Evolutionary conservation across 2,888 invertebrate species (phyloP).

Genomic region (Polyommatus icarus): DNA sequence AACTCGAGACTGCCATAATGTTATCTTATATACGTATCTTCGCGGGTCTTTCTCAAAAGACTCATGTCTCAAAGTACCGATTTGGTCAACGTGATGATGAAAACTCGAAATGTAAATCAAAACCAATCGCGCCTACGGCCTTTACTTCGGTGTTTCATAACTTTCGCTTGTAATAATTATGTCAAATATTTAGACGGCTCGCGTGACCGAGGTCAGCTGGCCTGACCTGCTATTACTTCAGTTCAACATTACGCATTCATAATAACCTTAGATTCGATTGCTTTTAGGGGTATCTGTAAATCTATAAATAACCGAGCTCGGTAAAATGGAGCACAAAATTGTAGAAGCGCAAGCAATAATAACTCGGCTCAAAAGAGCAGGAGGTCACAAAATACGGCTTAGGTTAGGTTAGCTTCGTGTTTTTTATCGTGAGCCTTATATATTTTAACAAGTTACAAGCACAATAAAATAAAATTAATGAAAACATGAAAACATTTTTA

Average conservation of each 20-base stretch:
- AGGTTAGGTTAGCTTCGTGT: neutral
- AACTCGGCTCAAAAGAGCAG: neutral
- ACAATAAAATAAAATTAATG: neutral
- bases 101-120: neutral
- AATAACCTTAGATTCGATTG: conserved; percentile 23
- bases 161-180: conserved; percentile 26
- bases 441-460: neutral
- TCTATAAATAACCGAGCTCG: neutral
- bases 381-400: neutral
- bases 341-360: neutral
- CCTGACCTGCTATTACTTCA: conserved; percentile 24
- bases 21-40: neutral
- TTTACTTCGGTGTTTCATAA: conserved; percentile 23
- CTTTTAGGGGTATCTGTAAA: conserved; percentile 22
- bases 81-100: neutral
- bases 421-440: neutral
- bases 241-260: conserved; percentile 26
- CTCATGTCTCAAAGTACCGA: neutral
- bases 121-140: neutral
- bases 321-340: neutral
- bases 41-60: neutral
- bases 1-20: neutral
- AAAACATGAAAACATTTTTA: conserved; percentile 8
- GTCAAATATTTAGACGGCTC: conserved; percentile 31
- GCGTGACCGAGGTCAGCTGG: conserved; percentile 23